These are phyloP conservation scores for Diaphora mendica DNA, from an alignment of 2,888 invertebrate genomes.

Conservation along the genomic window DNA sequence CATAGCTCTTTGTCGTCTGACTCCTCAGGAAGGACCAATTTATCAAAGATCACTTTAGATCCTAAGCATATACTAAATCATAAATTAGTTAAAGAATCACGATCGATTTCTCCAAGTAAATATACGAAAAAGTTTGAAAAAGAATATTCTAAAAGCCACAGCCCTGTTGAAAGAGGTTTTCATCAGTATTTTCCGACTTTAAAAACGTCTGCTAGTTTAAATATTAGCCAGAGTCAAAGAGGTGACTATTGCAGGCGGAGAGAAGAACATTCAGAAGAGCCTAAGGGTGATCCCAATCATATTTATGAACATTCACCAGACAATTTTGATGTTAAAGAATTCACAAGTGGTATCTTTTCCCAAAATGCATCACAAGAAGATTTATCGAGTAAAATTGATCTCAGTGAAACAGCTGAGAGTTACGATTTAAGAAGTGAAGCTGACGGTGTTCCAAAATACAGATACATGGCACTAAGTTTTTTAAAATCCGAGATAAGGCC, in stretches of 20 bases:
- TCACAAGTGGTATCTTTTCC: constrained; percentile 59
- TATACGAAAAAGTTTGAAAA: constrained; percentile 67
- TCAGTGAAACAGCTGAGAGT: constrained; percentile 82
- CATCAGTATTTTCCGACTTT: constrained; percentile 74
- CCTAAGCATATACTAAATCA: constrained; percentile 66
- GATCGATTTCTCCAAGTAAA: constrained; percentile 78
- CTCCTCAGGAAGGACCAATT: constrained; percentile 74
- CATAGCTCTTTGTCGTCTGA: constrained; percentile 77
- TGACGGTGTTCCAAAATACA: constrained; percentile 74
- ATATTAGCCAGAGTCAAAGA: constrained; percentile 63
- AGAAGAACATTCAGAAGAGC: constrained; percentile 58
- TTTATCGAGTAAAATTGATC: constrained; percentile 73
- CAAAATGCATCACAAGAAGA: constrained; percentile 71
- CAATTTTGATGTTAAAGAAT: constrained; percentile 73
- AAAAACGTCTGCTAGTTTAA: constrained; percentile 71
- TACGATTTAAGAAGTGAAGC: constrained; percentile 78
- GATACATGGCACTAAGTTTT: constrained; percentile 83
- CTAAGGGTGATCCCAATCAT: constrained; percentile 63
- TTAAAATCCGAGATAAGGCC: constrained; percentile 88
- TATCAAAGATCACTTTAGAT: constrained; percentile 74
- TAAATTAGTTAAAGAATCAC: constrained; percentile 68
- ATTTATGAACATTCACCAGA: constrained; percentile 82
- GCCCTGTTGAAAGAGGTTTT: constrained; percentile 77
- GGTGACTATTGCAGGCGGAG: constrained; percentile 50
- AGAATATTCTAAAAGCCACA: constrained; percentile 83